These are phyloP conservation scores for Machimus atricapillus DNA, from an alignment of 2,888 invertebrate species.

Conservation along the genomic window DNA sequence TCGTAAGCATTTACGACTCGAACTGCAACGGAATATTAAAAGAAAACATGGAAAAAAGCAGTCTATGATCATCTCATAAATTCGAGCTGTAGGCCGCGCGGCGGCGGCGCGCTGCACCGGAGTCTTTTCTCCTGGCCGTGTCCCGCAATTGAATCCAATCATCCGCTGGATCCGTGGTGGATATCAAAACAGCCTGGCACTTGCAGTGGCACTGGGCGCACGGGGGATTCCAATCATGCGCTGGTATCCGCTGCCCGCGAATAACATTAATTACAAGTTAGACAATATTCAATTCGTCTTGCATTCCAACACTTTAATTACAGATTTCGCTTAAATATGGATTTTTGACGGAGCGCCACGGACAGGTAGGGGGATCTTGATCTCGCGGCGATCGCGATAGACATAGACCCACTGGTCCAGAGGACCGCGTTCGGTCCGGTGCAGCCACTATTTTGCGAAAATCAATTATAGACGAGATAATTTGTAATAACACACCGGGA, in stretches of 20 bases:
- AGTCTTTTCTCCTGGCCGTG: constrained; percentile 22
- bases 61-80: constrained; percentile 41
- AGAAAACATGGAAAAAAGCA: constrained; percentile 18
- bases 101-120: neutral
- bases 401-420: neutral
- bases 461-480: constrained; percentile 24
- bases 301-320: constrained; percentile 44
- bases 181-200: constrained; percentile 7
- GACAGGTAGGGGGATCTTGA: constrained; percentile 2
- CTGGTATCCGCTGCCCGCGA: constrained; percentile 17
- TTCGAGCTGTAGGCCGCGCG: neutral
- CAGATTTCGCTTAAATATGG: constrained; percentile 40
- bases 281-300: constrained; percentile 45
- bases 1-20: constrained; percentile 34
- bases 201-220: constrained; percentile 30
- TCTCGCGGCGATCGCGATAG: neutral
- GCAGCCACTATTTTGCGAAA: neutral
- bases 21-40: constrained; percentile 13
- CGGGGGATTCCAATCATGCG: constrained; percentile 39
- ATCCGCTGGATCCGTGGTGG: neutral
- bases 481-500: constrained; percentile 22
- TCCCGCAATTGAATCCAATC: constrained; percentile 29
- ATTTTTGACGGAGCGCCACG: constrained; percentile 11
- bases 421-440: neutral
- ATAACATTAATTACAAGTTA: constrained; percentile 42